A percentile compares a stretch with the other conserved stretches of the same genome.
Evolutionary conservation across 2,797 vertebrate genomes (phyloP).

Genomic region (Xenentodon cancila): DNA sequence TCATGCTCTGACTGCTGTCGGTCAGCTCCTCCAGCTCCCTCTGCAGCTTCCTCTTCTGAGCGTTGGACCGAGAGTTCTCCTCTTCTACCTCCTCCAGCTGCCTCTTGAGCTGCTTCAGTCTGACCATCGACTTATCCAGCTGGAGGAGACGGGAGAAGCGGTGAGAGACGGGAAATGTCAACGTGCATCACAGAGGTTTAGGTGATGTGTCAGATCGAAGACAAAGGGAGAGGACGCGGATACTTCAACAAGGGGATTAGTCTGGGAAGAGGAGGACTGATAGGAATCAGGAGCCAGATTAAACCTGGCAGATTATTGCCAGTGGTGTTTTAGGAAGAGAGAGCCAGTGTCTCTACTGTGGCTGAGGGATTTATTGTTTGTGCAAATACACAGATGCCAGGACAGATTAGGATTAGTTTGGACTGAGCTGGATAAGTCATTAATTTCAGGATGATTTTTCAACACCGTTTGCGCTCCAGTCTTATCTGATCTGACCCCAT

Average conservation of each 20-base stretch:
- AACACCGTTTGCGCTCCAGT: constrained; percentile 32
- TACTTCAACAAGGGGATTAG: constrained; percentile 54
- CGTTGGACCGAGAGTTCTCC: constrained; percentile 90
- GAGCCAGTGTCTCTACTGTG: constrained; percentile 41
- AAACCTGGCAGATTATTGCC: constrained; percentile 59
- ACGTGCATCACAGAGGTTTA: constrained; percentile 12
- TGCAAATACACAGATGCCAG: constrained; percentile 49
- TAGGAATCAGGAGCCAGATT: constrained; percentile 60
- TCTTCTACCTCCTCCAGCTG: constrained; percentile 94
- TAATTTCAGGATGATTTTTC: constrained; percentile 41
- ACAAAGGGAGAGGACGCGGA: constrained; percentile 11
- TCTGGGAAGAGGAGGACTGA: constrained; percentile 33
- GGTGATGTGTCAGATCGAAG: not conserved
- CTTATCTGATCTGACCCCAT: constrained; percentile 21
- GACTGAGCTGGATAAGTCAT: constrained; percentile 50
- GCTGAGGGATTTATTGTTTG: constrained; percentile 55
- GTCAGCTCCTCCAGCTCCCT: constrained; percentile 90
- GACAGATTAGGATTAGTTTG: constrained; percentile 64
- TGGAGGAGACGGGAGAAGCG: constrained; percentile 42
- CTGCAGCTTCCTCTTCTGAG: constrained; percentile 89
- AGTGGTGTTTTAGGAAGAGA: constrained; percentile 61
- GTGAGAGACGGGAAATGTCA: not conserved
- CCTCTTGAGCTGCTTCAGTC: constrained; percentile 91
- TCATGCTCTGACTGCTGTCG: constrained; percentile 89
- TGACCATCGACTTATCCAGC: constrained; percentile 90